Evolutionary conservation across 2,113 vertebrate genomes (phyloP).

Genomic region (Camelus dromedarius): DNA sequence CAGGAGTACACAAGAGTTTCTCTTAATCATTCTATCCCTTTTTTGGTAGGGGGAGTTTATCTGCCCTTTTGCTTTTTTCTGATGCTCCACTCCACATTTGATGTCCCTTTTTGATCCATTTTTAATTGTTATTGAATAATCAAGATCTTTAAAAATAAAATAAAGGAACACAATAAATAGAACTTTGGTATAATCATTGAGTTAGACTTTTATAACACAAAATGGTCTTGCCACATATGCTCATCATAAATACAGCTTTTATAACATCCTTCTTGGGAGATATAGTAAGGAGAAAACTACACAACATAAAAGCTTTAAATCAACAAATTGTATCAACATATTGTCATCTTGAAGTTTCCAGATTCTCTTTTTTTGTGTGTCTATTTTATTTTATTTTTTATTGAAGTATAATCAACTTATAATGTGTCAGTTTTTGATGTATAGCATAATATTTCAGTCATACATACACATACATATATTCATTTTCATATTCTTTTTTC

Average conservation of each 20-base stretch:
- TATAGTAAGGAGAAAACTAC: not conserved
- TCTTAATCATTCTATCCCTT: not conserved
- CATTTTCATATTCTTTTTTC: no score
- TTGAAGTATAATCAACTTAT: no score
- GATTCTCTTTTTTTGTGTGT: not conserved
- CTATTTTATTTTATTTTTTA: no score
- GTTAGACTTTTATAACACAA: not conserved
- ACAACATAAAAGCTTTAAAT: not conserved
- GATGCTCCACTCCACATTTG: not conserved
- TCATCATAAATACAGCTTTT: not conserved
- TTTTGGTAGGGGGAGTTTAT: not conserved
- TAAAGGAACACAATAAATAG: not conserved
- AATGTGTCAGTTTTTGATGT: no score
- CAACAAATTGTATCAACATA: not conserved
- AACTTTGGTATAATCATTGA: not conserved
- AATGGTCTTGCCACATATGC: not conserved
- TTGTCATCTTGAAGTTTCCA: not conserved
- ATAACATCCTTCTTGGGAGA: not conserved
- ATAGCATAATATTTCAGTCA: no score
- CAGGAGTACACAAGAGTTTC: not conserved
- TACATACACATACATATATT: no score
- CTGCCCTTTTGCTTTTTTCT: not conserved
- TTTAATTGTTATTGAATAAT: not conserved
- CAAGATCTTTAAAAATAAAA: not conserved
- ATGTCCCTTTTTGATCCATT: no score